phyloP scores from a whole-genome alignment of 2,797 vertebrate species.

The Phoebastria nigripes region DNA sequence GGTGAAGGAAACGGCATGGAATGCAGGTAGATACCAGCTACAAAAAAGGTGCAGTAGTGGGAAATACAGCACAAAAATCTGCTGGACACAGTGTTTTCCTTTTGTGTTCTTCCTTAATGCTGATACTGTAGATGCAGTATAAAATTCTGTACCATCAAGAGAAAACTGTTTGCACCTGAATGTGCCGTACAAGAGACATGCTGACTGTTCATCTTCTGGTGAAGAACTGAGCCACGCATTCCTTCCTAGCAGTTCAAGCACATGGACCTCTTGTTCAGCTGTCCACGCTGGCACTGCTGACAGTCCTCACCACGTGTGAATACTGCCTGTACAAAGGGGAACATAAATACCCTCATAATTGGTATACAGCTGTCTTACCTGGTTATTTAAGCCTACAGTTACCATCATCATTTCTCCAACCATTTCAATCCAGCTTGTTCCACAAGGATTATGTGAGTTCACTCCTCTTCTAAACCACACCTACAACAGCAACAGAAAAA shows the following conservation, averaged over 20 bases:
- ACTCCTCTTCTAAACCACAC: constrained; percentile 97
- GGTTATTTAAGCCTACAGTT: constrained; percentile 91
- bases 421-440: constrained; percentile 97
- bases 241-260: background rate
- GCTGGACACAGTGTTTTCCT: background rate
- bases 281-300: background rate
- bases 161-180: background rate
- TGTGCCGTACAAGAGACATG: background rate
- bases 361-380: constrained; percentile 75
- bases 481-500: constrained; percentile 66
- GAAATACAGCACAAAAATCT: background rate
- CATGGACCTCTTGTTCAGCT: background rate
- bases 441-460: constrained; percentile 92
- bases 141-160: background rate
- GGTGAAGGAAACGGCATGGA: background rate
- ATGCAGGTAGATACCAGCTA: background rate
- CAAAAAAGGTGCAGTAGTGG: background rate
- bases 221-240: background rate
- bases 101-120: background rate
- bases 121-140: background rate
- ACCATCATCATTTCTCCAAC: constrained; percentile 95
- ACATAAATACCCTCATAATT: background rate
- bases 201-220: background rate
- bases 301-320: fast-evolving
- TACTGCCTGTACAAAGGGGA: background rate